Evolutionary conservation across 2,888 invertebrate species (phyloP).

Genomic region (Sminthurides aquaticus): DNA sequence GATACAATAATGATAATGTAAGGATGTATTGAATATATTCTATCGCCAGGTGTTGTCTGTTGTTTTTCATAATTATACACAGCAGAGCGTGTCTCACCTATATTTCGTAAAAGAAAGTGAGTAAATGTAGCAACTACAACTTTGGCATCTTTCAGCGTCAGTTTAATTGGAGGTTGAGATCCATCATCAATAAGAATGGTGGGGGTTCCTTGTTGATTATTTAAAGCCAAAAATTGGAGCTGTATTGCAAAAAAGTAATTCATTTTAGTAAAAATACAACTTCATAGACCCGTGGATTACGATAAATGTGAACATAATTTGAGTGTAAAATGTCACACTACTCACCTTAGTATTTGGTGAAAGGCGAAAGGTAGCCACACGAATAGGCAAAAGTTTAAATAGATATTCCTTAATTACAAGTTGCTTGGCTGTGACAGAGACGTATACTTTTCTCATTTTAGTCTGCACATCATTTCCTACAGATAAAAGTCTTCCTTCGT

Average conservation of each 20-base stretch:
- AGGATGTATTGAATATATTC: too few relatives aligned
- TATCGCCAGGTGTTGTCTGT: too few relatives aligned
- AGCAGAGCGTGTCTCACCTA: too few relatives aligned
- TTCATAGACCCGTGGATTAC: neutral
- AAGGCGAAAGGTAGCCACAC: conserved; percentile 80
- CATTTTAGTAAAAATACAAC: neutral
- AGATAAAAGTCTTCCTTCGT: conserved; percentile 70
- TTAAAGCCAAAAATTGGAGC: conserved; percentile 60
- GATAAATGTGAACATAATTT: too few relatives aligned
- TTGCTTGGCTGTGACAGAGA: conserved; percentile 85
- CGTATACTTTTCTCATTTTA: conserved; percentile 78
- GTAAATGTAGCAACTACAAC: conserved; percentile 89
- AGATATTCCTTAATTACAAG: conserved; percentile 87
- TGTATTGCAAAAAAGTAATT: conserved; percentile 43
- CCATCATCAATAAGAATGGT: conserved; percentile 84
- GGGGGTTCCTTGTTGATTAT: conserved; percentile 53
- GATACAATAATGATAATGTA: conserved; percentile 13
- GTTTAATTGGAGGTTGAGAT: conserved; percentile 74
- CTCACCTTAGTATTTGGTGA: conserved; percentile 86
- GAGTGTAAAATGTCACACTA: neutral
- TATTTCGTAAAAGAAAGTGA: conserved; percentile 81
- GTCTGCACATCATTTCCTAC: conserved; percentile 56
- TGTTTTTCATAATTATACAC: conserved; percentile 1
- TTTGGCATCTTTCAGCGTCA: conserved; percentile 76
- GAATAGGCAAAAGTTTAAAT: conserved; percentile 84